Conservation (phyloP, 53 echinoderm and acorn worm genomes). For the Temnopleurus reevesii region DNA sequence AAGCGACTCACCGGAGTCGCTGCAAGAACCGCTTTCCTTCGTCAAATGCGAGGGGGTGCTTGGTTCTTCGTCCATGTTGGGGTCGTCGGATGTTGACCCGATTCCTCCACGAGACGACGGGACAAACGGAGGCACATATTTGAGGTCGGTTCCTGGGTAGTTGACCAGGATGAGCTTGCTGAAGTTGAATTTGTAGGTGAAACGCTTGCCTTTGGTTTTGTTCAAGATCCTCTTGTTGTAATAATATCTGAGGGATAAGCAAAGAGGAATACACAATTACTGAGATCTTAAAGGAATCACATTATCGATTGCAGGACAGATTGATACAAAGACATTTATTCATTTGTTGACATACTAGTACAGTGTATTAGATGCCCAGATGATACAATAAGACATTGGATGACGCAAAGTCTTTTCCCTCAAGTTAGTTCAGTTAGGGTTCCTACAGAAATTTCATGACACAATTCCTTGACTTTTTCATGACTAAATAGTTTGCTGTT, state of each 20-base stretch:
- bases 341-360: too few species aligned
- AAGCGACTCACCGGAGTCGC: conserved; percentile 85
- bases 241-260: conserved; percentile 95
- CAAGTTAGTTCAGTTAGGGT: too few species aligned
- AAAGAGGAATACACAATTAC: too few species aligned
- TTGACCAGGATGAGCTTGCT: conserved; percentile 96
- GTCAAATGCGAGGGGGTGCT: conserved; percentile 62
- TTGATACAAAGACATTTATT: too few species aligned
- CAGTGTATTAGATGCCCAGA: too few species aligned
- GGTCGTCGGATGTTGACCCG: conserved; percentile 69
- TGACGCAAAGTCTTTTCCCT: too few species aligned
- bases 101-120: conserved; percentile 69
- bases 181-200: conserved; percentile 99
- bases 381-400: too few species aligned
- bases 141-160: conserved; percentile 92
- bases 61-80: conserved; percentile 66
- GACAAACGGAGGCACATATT: conserved; percentile 82
- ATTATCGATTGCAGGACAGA: too few species aligned
- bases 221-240: conserved; percentile 98
- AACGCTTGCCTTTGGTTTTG: conserved; percentile 98
- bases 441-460: too few species aligned
- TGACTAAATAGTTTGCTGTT: too few species aligned
- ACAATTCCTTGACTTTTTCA: too few species aligned
- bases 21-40: conserved; percentile 74
- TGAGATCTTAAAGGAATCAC: too few species aligned